Evolutionary conservation across 2,797 vertebrate genomes (phyloP), one percentile per base, ranked within the genome.

Genomic region (Sylvia borin): DNA sequence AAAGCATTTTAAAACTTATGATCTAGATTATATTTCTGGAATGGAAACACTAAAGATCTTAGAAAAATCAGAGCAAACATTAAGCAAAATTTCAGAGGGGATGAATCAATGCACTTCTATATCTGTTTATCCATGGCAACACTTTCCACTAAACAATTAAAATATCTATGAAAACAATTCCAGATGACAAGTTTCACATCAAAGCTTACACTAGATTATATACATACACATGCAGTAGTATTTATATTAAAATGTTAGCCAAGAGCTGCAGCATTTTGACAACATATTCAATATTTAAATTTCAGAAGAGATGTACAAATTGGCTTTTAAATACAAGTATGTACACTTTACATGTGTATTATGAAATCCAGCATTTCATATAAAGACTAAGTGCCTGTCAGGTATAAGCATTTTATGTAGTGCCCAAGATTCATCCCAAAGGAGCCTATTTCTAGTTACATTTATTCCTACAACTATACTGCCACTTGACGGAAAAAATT

Each of bases 101-200:
- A 95, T 87, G 42, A 89, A 91, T 87, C 74, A 93, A 34, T 71
- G 55, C 8, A 48, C 11, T 84, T 81, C 58, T 62, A 1, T 76
- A 93, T 81, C 83, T 86, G 62, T 61, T 90, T 81, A 92, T 34
- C 13, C 55, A 58, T 34, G 47, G 72, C 42, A 95, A 89, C 60
- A 61, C 68, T 88, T 96, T 88, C 80, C 45, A 74, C 2, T 3
- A 91, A 92, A 90, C 67, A 91, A 72, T 92, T 54, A 90, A 79
- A 87, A 54, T 79, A 93, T 67, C 57, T 71, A 60, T 7, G 27
- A 87, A 95, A 96, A 82, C 86, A 90, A 92, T 82, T 93, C 64
- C 93, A 95, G 93, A 95, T 92, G 85, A 90, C 66, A 93, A 95
- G 32, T 66, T 90, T 51, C 62, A 95, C 90, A 94, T 78, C 40